Evolutionary conservation across 2,888 invertebrate species (phyloP).

Genomic region (Diloba caeruleocephala): DNA sequence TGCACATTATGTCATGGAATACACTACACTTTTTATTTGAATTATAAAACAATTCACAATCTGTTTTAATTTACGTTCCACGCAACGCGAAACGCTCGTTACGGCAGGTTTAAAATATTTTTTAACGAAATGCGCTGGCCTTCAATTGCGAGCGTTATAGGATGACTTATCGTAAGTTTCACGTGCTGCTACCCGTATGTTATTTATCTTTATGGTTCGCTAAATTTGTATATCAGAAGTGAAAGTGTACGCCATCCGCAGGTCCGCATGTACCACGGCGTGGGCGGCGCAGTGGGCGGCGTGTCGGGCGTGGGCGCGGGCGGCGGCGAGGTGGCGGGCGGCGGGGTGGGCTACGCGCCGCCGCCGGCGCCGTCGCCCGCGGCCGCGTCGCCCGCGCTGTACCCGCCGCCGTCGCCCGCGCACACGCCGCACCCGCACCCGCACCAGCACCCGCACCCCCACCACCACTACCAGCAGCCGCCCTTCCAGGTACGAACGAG

Average conservation of each 20-base stretch:
- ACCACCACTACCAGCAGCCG: constrained; percentile 82
- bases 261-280: constrained; percentile 91
- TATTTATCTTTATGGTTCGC: too few relatives aligned
- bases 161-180: too few relatives aligned
- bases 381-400: constrained; percentile 83
- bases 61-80: too few relatives aligned
- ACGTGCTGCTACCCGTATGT: too few relatives aligned
- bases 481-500: constrained; percentile 80
- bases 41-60: too few relatives aligned
- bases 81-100: too few relatives aligned
- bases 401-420: constrained; percentile 86
- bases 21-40: too few relatives aligned
- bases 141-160: too few relatives aligned
- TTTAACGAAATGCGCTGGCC: too few relatives aligned
- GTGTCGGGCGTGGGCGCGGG: constrained; percentile 63
- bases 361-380: constrained; percentile 80
- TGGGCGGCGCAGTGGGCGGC: constrained; percentile 44
- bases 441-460: constrained; percentile 66
- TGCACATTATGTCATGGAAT: too few relatives aligned
- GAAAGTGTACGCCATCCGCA: constrained; percentile 60
- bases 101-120: too few relatives aligned
- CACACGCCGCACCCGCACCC: constrained; percentile 83
- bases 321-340: constrained; percentile 65
- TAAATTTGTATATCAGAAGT: too few relatives aligned
- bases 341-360: constrained; percentile 73